These are phyloP conservation scores for Acipenser oxyrinchus DNA, from an alignment of 2,797 vertebrate genomes.

Conservation along the genomic window DNA sequence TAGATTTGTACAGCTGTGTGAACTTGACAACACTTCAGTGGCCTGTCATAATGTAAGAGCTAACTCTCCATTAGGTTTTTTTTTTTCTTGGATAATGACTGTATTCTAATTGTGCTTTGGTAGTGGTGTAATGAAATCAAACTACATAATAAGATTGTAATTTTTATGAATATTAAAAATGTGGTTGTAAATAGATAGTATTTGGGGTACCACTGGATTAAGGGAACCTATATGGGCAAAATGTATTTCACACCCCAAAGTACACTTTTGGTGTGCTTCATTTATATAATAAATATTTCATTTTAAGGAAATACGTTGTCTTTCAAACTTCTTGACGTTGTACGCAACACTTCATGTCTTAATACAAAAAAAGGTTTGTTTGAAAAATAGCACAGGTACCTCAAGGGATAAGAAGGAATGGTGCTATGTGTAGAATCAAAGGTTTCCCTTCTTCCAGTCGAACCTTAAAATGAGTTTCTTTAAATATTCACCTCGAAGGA, in stretches of 20 bases:
- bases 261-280: constrained; percentile 5
- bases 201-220: too few relatives aligned
- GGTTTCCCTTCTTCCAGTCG: too few relatives aligned
- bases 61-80: constrained; percentile 61
- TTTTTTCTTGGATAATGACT: constrained; percentile 69
- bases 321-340: constrained; percentile 40
- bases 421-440: constrained; percentile 7
- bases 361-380: constrained; percentile 36
- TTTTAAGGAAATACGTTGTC: constrained; percentile 36
- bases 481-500: too few relatives aligned
- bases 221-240: neutral
- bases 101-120: constrained; percentile 67
- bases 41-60: constrained; percentile 52
- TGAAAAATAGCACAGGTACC: constrained; percentile 54
- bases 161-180: too few relatives aligned
- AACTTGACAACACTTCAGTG: constrained; percentile 62
- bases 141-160: constrained; percentile 11
- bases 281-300: constrained; percentile 57
- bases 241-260: neutral
- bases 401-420: constrained; percentile 37
- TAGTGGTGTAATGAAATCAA: constrained; percentile 70
- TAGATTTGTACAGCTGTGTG: constrained; percentile 48
- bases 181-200: too few relatives aligned
- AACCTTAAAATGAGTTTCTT: too few relatives aligned
- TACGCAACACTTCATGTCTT: constrained; percentile 46